These are phyloP conservation scores for Propithecus coquereli DNA, from an alignment of 2,113 vertebrate species.

Conservation along the genomic window DNA sequence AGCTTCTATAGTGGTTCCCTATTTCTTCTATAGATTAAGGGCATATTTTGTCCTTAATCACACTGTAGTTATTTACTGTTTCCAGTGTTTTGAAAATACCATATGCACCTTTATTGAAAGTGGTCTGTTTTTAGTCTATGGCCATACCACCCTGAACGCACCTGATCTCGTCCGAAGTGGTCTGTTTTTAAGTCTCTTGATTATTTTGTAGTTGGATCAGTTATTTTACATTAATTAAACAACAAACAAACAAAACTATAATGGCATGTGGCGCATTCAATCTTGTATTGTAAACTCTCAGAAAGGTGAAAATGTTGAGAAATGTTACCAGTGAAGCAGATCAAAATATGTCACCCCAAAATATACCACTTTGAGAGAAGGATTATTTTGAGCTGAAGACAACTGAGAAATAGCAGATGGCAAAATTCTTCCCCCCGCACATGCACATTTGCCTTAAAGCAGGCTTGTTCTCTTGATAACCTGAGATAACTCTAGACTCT, in stretches of 20 bases:
- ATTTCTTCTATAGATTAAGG: slow-evolving; percentile 14
- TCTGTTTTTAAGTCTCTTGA: slow-evolving; percentile 47
- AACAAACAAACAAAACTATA: neutral
- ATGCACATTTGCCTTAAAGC: neutral
- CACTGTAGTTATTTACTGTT: slow-evolving; percentile 31
- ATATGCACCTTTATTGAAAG: slow-evolving; percentile 66
- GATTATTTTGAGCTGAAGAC: neutral
- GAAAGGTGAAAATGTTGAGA: slow-evolving; percentile 41
- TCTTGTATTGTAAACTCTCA: neutral
- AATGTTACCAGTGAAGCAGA: neutral
- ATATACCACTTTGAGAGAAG: neutral
- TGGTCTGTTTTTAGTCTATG: neutral
- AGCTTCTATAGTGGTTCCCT: neutral
- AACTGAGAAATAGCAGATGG: neutral
- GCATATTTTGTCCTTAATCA: neutral
- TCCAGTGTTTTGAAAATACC: slow-evolving; percentile 57
- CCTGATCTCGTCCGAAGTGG: neutral
- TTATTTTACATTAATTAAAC: slow-evolving; percentile 61
- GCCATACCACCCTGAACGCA: too few species aligned
- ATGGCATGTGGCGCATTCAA: neutral
- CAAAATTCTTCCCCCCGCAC: too few species aligned
- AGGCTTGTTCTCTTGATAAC: neutral
- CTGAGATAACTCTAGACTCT: neutral
- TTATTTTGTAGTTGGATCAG: slow-evolving; percentile 62
- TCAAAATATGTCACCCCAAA: neutral